These are phyloP conservation scores for Rana temporaria DNA, from an alignment of 2,113 vertebrate species.

Conservation along the genomic window DNA sequence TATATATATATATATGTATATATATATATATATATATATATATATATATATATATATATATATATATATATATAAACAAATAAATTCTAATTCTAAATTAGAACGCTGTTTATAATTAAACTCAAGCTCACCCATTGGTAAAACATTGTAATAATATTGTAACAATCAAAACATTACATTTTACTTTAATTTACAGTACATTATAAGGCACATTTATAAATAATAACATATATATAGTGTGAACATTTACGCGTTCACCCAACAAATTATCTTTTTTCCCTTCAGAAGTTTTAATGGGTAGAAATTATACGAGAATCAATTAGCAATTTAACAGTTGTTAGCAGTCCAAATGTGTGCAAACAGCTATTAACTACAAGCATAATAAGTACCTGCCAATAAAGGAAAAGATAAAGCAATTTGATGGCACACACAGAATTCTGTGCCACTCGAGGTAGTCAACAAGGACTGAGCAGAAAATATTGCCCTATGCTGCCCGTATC, in stretches of 20 bases:
- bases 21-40: too few relatives aligned
- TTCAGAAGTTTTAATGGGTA: constrained; percentile 47
- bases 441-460: constrained; percentile 61
- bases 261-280: constrained; percentile 36
- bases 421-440: constrained; percentile 63
- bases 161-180: too few relatives aligned
- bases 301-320: constrained; percentile 64
- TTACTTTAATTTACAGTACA: background rate
- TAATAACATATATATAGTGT: constrained; percentile 55
- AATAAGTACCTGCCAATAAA: constrained; percentile 61
- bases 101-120: too few relatives aligned
- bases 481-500: constrained; percentile 89
- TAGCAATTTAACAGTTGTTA: constrained; percentile 62
- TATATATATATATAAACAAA: too few relatives aligned
- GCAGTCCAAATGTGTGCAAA: constrained; percentile 56
- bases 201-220: constrained; percentile 5
- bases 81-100: too few relatives aligned
- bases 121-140: too few relatives aligned
- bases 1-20: too few relatives aligned
- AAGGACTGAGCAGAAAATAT: constrained; percentile 75
- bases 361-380: constrained; percentile 60
- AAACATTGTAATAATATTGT: too few relatives aligned
- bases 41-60: too few relatives aligned
- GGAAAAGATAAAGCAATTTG: constrained; percentile 70
- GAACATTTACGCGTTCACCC: constrained; percentile 63